Base-by-base conservation (phyloP, 2,797 vertebrate species). In the Paedocypris micromegethes region DNA sequence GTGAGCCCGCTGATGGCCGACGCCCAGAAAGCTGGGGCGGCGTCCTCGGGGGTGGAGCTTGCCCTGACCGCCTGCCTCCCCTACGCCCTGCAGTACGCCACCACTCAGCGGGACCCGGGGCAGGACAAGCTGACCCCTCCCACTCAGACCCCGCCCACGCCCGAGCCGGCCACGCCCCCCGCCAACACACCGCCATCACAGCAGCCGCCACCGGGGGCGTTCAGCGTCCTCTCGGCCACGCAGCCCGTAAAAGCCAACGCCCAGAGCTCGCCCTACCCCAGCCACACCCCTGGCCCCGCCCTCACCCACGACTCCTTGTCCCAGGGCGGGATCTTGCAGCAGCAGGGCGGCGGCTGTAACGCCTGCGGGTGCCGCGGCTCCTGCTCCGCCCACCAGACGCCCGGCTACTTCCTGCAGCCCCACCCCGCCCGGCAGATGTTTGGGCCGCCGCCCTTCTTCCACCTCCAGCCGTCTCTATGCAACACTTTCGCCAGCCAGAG, bases 291-390 rank as follows among this genome's bases (percentile, higher is more conserved):
- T 6, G 48, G 88, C 91, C 48, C 78, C 86, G 2, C 73, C 64
- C 1, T 45, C 63, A 23, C 88, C 91, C 0, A 87, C 90, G 89
- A 92, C 75, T 88, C 89, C 82, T 86, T 89, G 5, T 84, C 90
- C 7, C 91, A 90, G 73, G 6, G 50, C 23, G 57, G 64, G 53
- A 47, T 41, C 2, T 70, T 72, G 47, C 85, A 87, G 9, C 86
- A 87, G 0, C 91, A 88, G 77, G 89, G 83, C 66, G 0, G 88
- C 64, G 88, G 85, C 53, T 93, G 92, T 0, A 90, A 89, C 1
- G 83, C 90, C 43, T 93, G 92, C 0, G 92, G 92, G 71, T 91
- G 92, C 64, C 86, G 92, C 70, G 92, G 92, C 75, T 83, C 89
- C 84, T 93, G 92, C 6, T 51, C 48, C 9, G 51, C 75, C 39